A percentile compares a stretch with the other conserved stretches of the same genome.
These are phyloP conservation scores for Copidosoma aretas DNA, from an alignment of 2,888 invertebrate genomes.

Conservation along the genomic window DNA sequence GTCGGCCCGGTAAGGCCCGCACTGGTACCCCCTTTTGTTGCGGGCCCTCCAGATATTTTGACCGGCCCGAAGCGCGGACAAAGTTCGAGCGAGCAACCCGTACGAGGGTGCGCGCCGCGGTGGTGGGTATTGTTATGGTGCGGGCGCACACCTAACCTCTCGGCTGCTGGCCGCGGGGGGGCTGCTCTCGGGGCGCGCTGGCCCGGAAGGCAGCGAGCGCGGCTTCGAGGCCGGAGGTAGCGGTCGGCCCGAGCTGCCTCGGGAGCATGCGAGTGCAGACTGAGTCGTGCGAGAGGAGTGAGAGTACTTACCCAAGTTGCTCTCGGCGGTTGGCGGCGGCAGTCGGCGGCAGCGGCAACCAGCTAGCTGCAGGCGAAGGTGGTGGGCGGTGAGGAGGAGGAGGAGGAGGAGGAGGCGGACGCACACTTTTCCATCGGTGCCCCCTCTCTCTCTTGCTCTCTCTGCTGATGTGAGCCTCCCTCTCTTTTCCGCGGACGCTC, in stretches of 20 bases:
- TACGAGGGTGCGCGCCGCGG: background rate
- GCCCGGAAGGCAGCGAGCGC: slow-evolving; percentile 8
- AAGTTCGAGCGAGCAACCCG: too few relatives aligned
- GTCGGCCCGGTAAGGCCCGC: background rate
- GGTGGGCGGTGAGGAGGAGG: slow-evolving; percentile 52
- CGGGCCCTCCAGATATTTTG: background rate
- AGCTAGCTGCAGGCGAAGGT: slow-evolving; percentile 45
- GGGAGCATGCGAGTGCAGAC: slow-evolving; percentile 63
- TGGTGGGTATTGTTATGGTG: background rate
- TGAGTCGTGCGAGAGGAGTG: slow-evolving; percentile 57
- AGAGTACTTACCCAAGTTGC: slow-evolving; percentile 61
- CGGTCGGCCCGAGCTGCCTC: slow-evolving; percentile 56
- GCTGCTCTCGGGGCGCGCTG: slow-evolving; percentile 54
- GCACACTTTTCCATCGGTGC: background rate
- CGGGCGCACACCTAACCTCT: slow-evolving; percentile 39
- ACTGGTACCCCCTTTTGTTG: background rate
- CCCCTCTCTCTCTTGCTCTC: background rate
- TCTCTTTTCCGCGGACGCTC: too few relatives aligned
- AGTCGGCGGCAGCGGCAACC: slow-evolving; percentile 48
- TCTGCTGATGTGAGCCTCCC: background rate
- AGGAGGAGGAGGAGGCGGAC: background rate
- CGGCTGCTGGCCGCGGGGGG: slow-evolving; percentile 48
- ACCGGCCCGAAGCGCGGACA: too few relatives aligned
- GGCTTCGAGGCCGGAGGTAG: background rate
- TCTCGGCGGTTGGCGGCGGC: slow-evolving; percentile 46